These are phyloP conservation scores for Probaryconus sp. DNA, from an alignment of 1,140 invertebrate species.

Conservation along the genomic window DNA sequence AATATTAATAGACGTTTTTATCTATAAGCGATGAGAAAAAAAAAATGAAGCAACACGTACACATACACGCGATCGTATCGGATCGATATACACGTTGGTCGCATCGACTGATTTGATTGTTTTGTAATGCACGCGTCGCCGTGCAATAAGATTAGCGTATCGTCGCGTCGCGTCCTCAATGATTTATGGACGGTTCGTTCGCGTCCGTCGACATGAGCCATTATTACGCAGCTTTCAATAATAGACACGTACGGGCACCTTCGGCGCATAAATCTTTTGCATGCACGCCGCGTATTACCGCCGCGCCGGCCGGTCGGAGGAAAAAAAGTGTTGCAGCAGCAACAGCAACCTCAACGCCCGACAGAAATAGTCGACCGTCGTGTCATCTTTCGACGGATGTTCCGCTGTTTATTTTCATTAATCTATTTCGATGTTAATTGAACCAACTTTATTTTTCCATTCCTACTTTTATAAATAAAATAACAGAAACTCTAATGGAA, in stretches of 20 bases:
- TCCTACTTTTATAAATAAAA: constrained; percentile 23
- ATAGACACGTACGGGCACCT: constrained; percentile 68
- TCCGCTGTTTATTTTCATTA: constrained; percentile 52
- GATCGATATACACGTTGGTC: constrained; percentile 5
- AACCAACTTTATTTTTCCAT: background rate
- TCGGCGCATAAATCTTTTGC: constrained; percentile 67
- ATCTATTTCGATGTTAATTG: constrained; percentile 46
- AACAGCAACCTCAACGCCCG: too few relatives aligned
- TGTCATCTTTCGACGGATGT: constrained; percentile 42
- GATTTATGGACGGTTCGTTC: constrained; percentile 68
- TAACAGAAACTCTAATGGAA: constrained; percentile 21
- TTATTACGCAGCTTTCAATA: constrained; percentile 73
- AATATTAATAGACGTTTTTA: constrained; percentile 50
- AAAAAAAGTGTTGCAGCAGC: constrained; percentile 41
- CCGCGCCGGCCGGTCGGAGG: constrained; percentile 59
- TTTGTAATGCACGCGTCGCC: constrained; percentile 50
- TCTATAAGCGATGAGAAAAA: too few relatives aligned
- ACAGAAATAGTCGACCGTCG: constrained; percentile 49
- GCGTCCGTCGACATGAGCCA: constrained; percentile 61
- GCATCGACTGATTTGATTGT: constrained; percentile 38
- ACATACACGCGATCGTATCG: too few relatives aligned
- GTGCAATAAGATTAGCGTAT: constrained; percentile 70
- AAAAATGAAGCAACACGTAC: too few relatives aligned
- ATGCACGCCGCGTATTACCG: constrained; percentile 54
- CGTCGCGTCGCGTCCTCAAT: constrained; percentile 66